Evolutionary conservation across 2,113 vertebrate genomes (phyloP).

Genomic region (Ictalurus punctatus): DNA sequence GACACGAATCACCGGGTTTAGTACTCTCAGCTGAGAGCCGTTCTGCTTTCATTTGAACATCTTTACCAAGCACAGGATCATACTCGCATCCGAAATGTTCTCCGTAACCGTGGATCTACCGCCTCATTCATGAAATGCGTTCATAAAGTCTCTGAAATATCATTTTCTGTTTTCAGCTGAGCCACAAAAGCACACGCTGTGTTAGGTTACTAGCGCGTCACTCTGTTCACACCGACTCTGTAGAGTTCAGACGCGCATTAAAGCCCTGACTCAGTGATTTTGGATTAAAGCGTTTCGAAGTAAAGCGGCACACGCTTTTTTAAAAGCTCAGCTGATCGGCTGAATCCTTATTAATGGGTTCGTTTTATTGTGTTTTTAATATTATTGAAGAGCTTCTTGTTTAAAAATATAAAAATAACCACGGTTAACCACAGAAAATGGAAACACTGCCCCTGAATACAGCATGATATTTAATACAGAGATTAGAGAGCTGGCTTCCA

Average conservation of each 20-base stretch:
- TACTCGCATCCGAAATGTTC: neutral
- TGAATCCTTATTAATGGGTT: neutral
- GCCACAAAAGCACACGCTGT: neutral
- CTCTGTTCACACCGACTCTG: neutral
- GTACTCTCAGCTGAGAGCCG: conserved; percentile 26
- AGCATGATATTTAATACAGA: neutral
- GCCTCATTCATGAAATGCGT: neutral
- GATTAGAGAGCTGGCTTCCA: neutral
- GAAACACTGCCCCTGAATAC: neutral
- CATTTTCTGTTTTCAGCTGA: neutral
- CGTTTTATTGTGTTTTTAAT: neutral
- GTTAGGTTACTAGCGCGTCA: neutral
- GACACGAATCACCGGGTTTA: conserved; percentile 38
- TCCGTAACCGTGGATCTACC: neutral
- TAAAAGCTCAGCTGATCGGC: neutral
- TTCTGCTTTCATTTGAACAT: neutral
- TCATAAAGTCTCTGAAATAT: neutral
- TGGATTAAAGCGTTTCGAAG: neutral
- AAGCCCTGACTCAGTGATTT: neutral
- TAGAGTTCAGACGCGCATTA: neutral
- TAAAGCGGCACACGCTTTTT: neutral
- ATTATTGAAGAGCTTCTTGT: neutral
- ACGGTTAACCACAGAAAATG: neutral
- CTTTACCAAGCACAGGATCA: neutral
- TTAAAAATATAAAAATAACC: neutral